Evolutionary conservation across 2,113 vertebrate species (phyloP).

Genomic region (human (Homo sapiens)): GRCh38 chr14:68632001-68632500

Average conservation of each 20-base stretch:
- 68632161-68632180: neutral
- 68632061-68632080: neutral
- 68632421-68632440: constrained; percentile 60
- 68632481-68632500: neutral
- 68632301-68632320: constrained; percentile 54
- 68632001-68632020: neutral
- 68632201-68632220: neutral
- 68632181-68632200: neutral
- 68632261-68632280: neutral
- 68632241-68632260: neutral
- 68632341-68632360: constrained; percentile 49
- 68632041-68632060: neutral
- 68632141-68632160: neutral
- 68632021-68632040: neutral
- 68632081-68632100: neutral
- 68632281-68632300: neutral
- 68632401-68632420: constrained; percentile 49
- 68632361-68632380: constrained; percentile 50
- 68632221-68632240: neutral
- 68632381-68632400: neutral
- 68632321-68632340: constrained; percentile 52
- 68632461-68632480: neutral
- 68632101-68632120: neutral
- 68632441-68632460: constrained; percentile 43
- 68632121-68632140: neutral